Evolutionary conservation across 2,888 invertebrate genomes (phyloP).

Genomic region (Brachynemurus nebulosus): DNA sequence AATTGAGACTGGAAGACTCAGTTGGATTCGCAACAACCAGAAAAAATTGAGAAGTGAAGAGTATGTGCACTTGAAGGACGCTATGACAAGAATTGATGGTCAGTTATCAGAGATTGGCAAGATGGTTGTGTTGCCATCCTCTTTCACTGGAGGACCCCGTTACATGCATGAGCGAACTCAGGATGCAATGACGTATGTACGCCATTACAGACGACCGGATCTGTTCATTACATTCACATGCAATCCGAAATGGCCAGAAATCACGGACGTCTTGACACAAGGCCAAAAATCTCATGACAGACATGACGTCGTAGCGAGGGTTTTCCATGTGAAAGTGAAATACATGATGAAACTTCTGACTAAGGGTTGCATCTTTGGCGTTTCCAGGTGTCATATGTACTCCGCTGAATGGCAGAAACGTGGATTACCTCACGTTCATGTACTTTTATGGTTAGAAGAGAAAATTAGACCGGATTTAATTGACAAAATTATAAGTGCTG

Average conservation of each 20-base stretch:
- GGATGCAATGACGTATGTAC: slow-evolving; percentile 31
- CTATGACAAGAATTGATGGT: not conserved
- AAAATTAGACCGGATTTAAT: slow-evolving; percentile 13
- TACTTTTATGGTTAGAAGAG: slow-evolving; percentile 9
- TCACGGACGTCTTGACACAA: slow-evolving; percentile 15
- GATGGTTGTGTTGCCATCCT: slow-evolving; percentile 12
- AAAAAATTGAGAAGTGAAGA: slow-evolving; percentile 14
- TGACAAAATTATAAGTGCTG: slow-evolving; percentile 14
- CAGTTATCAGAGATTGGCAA: not conserved
- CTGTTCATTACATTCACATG: slow-evolving; percentile 32
- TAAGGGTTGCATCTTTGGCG: slow-evolving; percentile 4
- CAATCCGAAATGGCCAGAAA: slow-evolving; percentile 29
- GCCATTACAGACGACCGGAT: slow-evolving; percentile 24
- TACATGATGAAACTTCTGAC: not conserved
- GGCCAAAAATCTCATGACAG: slow-evolving; percentile 9
- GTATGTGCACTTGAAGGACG: slow-evolving; percentile 7
- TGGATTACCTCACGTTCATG: slow-evolving; percentile 7
- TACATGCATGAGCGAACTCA: slow-evolving; percentile 27
- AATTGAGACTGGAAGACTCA: slow-evolving; percentile 6
- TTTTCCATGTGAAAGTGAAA: slow-evolving; percentile 8
- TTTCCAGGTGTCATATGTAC: not conserved
- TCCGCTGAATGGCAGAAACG: slow-evolving; percentile 10
- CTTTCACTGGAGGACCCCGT: slow-evolving; percentile 20
- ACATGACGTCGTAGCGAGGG: slow-evolving; percentile 8
- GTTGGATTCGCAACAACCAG: slow-evolving; percentile 10